A percentile compares a stretch with the other conserved stretches of the same genome.
These are phyloP conservation scores for Collichthys lucidus DNA, from an alignment of 2,113 vertebrate species.

Conservation along the genomic window DNA sequence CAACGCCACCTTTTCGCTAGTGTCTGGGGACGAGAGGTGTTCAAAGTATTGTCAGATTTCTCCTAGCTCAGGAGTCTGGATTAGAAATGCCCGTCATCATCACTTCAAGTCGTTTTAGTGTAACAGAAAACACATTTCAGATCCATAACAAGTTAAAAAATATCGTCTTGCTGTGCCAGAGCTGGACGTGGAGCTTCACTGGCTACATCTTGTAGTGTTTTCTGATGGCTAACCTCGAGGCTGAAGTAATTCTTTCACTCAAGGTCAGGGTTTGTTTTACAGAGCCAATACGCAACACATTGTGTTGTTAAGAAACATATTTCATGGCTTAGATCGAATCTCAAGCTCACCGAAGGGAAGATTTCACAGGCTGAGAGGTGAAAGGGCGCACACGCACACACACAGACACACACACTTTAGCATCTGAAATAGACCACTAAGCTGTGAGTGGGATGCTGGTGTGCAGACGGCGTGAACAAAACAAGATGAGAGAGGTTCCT, in stretches of 20 bases:
- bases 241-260: not conserved
- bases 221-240: not conserved
- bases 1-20: constrained; percentile 14
- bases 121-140: not conserved
- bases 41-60: too few relatives aligned
- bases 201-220: not conserved
- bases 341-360: not conserved
- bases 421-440: constrained; percentile 63
- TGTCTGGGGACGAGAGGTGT: constrained; percentile 39
- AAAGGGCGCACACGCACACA: constrained; percentile 33
- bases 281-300: not conserved
- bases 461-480: constrained; percentile 42
- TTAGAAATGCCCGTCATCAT: not conserved
- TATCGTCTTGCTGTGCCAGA: too few relatives aligned
- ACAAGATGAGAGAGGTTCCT: constrained; percentile 20
- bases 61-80: not conserved
- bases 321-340: constrained; percentile 7
- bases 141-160: not conserved
- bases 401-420: not conserved
- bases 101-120: not conserved
- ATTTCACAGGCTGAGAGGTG: constrained; percentile 43
- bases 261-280: not conserved
- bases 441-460: constrained; percentile 24
- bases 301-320: constrained; percentile 10
- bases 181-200: not conserved